A percentile compares a stretch with the other conserved stretches of the same genome.
phyloP scores from a whole-genome alignment of 2,113 vertebrate genomes.

The Lagopus leucura region DNA sequence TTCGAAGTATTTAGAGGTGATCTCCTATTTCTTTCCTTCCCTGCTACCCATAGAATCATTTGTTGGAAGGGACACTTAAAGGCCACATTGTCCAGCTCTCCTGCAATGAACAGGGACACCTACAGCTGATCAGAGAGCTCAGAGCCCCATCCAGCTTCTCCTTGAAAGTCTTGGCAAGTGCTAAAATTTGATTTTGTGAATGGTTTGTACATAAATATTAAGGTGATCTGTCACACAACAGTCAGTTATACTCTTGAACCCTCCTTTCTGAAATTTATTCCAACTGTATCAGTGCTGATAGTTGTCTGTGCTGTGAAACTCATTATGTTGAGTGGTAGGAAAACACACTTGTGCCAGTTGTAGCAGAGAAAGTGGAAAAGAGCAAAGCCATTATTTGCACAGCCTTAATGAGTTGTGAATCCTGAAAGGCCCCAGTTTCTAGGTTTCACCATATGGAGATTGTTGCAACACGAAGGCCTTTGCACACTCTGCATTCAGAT shows the following conservation, averaged over 20 bases:
- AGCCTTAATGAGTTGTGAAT: neutral
- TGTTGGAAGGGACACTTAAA: too few species aligned
- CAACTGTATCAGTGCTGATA: neutral
- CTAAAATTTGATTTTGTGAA: neutral
- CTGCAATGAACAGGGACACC: too few species aligned
- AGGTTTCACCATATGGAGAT: neutral
- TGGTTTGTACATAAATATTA: neutral
- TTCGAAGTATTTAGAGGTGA: neutral
- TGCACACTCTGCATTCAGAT: neutral
- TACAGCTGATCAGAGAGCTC: too few species aligned
- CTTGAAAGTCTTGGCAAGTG: neutral
- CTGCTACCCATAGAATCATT: neutral
- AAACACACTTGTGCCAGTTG: neutral
- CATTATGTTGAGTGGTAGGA: neutral
- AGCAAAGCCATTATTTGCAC: neutral
- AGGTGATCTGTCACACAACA: neutral
- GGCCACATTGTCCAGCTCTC: too few species aligned
- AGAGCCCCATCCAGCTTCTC: too few species aligned
- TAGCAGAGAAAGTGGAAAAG: neutral
- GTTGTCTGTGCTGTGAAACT: neutral
- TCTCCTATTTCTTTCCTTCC: neutral
- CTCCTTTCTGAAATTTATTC: neutral
- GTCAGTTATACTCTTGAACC: neutral
- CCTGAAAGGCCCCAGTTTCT: neutral
- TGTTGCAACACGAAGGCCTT: neutral